Conservation (phyloP, 2,113 vertebrate species). For the Melanotaenia duboulayi region DNA sequence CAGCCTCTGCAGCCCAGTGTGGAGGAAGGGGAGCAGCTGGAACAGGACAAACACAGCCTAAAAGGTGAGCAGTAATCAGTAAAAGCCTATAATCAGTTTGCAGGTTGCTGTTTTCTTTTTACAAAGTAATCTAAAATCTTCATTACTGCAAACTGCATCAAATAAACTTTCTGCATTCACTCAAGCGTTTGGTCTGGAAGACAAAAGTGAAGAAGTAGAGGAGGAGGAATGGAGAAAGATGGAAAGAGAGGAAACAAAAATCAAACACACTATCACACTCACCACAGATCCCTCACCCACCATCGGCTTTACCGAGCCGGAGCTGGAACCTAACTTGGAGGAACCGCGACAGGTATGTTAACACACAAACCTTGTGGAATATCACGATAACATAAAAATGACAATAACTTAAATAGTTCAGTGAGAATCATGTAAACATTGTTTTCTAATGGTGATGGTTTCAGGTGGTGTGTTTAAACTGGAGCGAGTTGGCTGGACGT, state of each 20-base stretch:
- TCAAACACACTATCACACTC: slow-evolving; percentile 49
- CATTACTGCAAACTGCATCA: no score
- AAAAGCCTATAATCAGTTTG: background rate
- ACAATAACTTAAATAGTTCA: no score
- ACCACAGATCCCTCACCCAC: slow-evolving; percentile 58
- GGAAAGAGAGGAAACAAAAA: slow-evolving; percentile 3
- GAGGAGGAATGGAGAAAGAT: slow-evolving; percentile 5
- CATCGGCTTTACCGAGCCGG: slow-evolving; percentile 49
- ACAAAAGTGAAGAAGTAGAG: slow-evolving; percentile 34
- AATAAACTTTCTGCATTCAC: background rate
- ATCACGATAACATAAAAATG: no score
- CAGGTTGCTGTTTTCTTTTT: background rate
- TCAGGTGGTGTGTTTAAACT: slow-evolving; percentile 94
- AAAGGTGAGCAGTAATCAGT: slow-evolving; percentile 21
- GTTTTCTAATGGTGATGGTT: background rate
- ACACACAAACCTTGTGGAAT: background rate
- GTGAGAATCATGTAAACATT: background rate
- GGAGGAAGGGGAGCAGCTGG: slow-evolving; percentile 54
- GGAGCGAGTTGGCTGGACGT: slow-evolving; percentile 89
- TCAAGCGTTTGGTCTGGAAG: slow-evolving; percentile 17
- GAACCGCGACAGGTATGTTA: slow-evolving; percentile 1
- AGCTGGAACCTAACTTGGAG: slow-evolving; percentile 38
- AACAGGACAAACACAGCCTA: background rate
- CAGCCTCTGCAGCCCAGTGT: slow-evolving; percentile 71
- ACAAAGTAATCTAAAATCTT: no score